These are phyloP conservation scores for Probosciger aterrimus DNA, from an alignment of 2,113 vertebrate species.

Conservation along the genomic window DNA sequence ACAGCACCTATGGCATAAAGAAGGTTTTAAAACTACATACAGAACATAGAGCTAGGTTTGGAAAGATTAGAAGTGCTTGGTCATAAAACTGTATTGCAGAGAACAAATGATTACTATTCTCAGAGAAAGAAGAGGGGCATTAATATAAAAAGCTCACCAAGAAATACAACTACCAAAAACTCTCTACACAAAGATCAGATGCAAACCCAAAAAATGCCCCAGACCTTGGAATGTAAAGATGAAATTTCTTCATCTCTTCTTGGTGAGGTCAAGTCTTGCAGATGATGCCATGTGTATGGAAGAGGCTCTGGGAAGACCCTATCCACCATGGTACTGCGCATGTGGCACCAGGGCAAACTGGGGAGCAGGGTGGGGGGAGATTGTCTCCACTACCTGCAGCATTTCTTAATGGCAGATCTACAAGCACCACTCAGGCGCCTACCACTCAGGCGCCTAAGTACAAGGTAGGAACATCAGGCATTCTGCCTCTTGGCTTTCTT, in stretches of 20 bases:
- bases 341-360: not conserved
- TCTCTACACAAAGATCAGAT: not conserved
- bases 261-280: not conserved
- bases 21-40: not conserved
- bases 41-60: not conserved
- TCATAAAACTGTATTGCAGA: not conserved
- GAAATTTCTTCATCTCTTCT: not conserved
- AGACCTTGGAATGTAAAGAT: not conserved
- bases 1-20: not conserved
- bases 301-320: not conserved
- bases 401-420: not conserved
- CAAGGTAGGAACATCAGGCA: not conserved
- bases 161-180: not conserved
- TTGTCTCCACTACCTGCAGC: not conserved
- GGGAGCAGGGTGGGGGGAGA: not conserved
- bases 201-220: not conserved
- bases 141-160: not conserved
- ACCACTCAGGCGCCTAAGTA: not conserved
- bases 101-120: not conserved
- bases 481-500: not conserved
- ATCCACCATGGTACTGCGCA: accelerated
- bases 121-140: not conserved
- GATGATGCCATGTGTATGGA: not conserved
- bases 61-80: not conserved
- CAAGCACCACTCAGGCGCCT: not conserved